Conservation (phyloP, 2,797 vertebrate genomes). For the Varecia variegata region DNA sequence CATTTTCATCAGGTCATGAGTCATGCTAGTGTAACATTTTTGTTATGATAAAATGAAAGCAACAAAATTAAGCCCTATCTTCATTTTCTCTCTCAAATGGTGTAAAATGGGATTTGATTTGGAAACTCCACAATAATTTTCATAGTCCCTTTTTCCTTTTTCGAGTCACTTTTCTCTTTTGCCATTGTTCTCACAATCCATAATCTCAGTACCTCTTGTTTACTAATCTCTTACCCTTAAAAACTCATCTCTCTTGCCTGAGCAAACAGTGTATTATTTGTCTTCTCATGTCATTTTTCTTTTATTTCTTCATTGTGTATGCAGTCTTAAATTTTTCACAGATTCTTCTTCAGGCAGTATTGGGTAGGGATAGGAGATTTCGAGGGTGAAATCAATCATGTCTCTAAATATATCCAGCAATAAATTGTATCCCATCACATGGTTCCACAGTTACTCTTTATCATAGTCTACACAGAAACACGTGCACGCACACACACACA, state of each 20-base stretch:
- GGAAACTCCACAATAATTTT: neutral
- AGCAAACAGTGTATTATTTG: neutral
- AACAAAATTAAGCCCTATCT: neutral
- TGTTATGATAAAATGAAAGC: neutral
- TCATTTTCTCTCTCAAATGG: neutral
- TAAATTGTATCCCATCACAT: neutral
- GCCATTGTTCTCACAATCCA: neutral
- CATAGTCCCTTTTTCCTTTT: neutral
- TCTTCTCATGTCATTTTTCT: neutral
- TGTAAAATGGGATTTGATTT: neutral
- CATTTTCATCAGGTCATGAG: neutral
- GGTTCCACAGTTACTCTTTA: neutral
- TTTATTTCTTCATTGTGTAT: neutral
- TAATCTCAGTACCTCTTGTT: neutral
- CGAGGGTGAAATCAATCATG: neutral
- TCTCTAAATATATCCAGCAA: neutral
- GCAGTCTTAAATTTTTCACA: neutral
- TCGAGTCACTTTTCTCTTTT: neutral
- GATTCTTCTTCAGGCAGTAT: neutral
- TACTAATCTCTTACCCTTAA: neutral
- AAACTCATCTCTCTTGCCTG: neutral
- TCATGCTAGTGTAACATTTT: neutral
- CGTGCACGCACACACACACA: neutral
- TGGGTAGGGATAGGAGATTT: neutral
- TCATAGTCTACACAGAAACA: neutral